A percentile compares a stretch with the other conserved stretches of the same genome.
Evolutionary conservation across 2,888 invertebrate genomes (phyloP).

Genomic region (Ochropacha duplaris): DNA sequence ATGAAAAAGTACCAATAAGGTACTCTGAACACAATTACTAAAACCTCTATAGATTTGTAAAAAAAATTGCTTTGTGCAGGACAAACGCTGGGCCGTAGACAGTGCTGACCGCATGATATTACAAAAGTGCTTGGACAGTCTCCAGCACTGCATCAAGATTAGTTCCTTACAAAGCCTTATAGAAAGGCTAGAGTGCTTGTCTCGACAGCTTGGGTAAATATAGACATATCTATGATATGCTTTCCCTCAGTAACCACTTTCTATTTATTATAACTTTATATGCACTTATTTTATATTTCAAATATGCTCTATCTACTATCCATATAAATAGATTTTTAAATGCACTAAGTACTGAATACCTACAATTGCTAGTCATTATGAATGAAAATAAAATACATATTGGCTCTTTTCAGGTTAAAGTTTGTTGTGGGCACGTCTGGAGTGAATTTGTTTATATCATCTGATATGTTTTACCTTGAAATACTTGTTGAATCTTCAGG

Average conservation of each 20-base stretch:
- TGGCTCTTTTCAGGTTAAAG: conserved; percentile 86
- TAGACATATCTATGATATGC: not conserved
- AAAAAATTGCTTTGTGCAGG: conserved; percentile 76
- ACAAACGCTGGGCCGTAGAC: conserved; percentile 94
- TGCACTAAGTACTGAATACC: not conserved
- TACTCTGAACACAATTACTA: too few species aligned
- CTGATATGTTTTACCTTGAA: conserved; percentile 98
- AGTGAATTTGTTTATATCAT: conserved; percentile 94
- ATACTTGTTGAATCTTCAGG: conserved; percentile 93
- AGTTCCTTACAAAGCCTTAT: conserved; percentile 95
- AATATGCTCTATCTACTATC: too few species aligned
- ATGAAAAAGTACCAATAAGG: not conserved
- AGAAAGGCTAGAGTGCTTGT: conserved; percentile 94
- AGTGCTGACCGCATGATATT: conserved; percentile 92
- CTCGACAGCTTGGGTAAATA: conserved; percentile 91
- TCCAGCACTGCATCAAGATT: conserved; percentile 97
- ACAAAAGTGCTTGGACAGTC: conserved; percentile 94
- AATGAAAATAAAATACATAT: not conserved
- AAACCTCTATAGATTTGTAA: not conserved
- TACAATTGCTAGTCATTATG: not conserved
- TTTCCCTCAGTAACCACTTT: too few species aligned
- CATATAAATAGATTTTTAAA: too few species aligned
- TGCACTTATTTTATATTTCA: too few species aligned
- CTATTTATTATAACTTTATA: too few species aligned
- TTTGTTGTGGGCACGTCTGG: conserved; percentile 93